Evolutionary conservation across 2,113 vertebrate genomes (phyloP).

Genomic region (Anas platyrhynchos): DNA sequence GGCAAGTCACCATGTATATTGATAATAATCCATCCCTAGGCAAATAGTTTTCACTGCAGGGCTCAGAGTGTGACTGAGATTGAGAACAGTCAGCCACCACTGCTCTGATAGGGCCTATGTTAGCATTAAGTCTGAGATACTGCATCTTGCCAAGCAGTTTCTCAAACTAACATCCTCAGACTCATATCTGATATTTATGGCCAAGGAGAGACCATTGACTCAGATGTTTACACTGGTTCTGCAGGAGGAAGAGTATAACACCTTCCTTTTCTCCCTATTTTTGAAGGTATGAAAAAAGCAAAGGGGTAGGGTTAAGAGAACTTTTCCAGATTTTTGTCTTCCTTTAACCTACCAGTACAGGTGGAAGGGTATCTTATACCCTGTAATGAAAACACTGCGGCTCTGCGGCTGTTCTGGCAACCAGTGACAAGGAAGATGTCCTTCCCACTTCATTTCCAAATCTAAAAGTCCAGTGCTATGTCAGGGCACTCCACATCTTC

Average conservation of each 20-base stretch:
- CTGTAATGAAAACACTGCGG: not conserved
- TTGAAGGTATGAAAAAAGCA: not conserved
- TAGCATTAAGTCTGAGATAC: not conserved
- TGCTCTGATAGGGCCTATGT: not conserved
- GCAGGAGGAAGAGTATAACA: not conserved
- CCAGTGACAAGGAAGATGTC: not conserved
- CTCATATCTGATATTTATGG: not conserved
- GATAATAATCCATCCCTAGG: not conserved
- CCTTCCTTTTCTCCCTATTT: not conserved
- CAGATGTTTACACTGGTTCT: not conserved
- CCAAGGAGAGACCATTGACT: not conserved
- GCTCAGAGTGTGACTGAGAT: not conserved
- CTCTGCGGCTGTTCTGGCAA: not conserved
- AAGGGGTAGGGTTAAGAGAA: not conserved
- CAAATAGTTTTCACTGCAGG: not conserved
- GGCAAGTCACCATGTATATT: not conserved
- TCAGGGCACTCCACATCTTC: not conserved
- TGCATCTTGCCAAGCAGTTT: not conserved
- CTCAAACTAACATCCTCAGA: not conserved
- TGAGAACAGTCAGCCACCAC: not conserved
- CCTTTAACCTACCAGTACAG: not conserved
- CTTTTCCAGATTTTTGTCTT: not conserved
- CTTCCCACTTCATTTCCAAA: not conserved
- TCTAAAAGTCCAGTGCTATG: not conserved
- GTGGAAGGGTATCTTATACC: rapidly evolving